Evolutionary conservation across 92 coral and sea anemone species (phyloP), one percentile per base, ranked within the genome.

Genomic region (Palythoa grandis): DNA sequence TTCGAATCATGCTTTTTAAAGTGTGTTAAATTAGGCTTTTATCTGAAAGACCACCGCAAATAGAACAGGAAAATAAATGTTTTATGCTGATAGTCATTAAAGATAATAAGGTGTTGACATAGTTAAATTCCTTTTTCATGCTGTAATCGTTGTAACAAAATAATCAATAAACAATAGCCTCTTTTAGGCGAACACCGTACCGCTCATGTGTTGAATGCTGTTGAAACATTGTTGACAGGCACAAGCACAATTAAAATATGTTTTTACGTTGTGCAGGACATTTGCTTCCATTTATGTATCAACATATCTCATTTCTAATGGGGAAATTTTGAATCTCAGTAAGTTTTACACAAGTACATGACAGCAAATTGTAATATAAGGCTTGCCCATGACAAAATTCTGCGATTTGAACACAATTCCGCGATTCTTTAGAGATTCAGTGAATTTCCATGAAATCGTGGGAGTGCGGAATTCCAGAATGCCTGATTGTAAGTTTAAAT

Each of bases 311-410:
- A 70, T 70, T 70, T 70, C 74, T 70, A 25, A 70, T 1, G 10
- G 74, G 74, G 48, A 70, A 70, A 70, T 70, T 29, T 70, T 35
- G 50, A 70, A 70, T 35, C 74, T 70, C 52, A 29, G 50, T 29
- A 70, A 70, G 50, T 70, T 70, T 70, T 70, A 70, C 74, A 11
- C 74, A 35, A 70, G 50, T 70, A 29, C 35, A 29, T 29, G 35
- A 70, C 74, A 29, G 5, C 1, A 25, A 70, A 70, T 70, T 70
- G 17, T 70, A 70, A 29, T 74, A 2, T 24, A 43, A 73, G 77
- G 77, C 57, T 73, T 73, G 77, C 57, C 77, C 24, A 54, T 43
- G 77, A 73, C 58, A 40, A 73, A 73, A 73, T 73, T 73, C 58
- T 4, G 16, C 56, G 15, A 40, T 73, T 73, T 70, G 56, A 73